Evolutionary conservation across 2,888 invertebrate species (phyloP).

Genomic region (Nephrotoma appendiculata): DNA sequence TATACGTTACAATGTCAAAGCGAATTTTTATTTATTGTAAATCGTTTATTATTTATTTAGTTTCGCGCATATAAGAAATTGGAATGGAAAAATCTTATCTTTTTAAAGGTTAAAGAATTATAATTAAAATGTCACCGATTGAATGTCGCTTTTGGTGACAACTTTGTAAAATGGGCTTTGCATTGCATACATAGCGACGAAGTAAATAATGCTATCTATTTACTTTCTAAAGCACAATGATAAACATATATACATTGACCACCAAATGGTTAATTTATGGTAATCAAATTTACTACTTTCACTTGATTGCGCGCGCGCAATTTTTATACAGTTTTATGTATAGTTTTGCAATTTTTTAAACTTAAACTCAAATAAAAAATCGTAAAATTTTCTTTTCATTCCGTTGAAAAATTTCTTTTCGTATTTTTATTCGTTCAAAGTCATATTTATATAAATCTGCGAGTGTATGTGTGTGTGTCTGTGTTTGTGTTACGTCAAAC

Average conservation of each 20-base stretch:
- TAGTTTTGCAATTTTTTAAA: neutral
- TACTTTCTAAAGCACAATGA: no score
- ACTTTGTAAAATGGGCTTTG: neutral
- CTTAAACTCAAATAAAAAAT: neutral
- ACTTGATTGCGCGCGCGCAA: neutral
- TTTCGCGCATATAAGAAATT: neutral
- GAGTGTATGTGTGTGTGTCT: neutral
- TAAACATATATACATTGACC: neutral
- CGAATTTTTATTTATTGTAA: neutral
- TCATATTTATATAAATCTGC: neutral
- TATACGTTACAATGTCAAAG: neutral
- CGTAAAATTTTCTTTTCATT: neutral
- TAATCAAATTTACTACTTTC: neutral
- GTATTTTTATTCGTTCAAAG: neutral
- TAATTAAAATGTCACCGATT: neutral
- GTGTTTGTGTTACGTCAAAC: neutral
- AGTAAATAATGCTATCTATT: no score
- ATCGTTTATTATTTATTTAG: neutral
- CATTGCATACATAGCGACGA: neutral
- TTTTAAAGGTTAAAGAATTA: neutral
- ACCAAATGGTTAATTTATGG: neutral
- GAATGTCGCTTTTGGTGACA: neutral
- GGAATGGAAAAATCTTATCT: neutral
- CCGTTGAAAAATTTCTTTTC: neutral
- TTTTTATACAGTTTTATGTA: neutral